These are phyloP conservation scores for Malurus alboscapulatus DNA, from an alignment of 2,113 vertebrate genomes.

Conservation along the genomic window DNA sequence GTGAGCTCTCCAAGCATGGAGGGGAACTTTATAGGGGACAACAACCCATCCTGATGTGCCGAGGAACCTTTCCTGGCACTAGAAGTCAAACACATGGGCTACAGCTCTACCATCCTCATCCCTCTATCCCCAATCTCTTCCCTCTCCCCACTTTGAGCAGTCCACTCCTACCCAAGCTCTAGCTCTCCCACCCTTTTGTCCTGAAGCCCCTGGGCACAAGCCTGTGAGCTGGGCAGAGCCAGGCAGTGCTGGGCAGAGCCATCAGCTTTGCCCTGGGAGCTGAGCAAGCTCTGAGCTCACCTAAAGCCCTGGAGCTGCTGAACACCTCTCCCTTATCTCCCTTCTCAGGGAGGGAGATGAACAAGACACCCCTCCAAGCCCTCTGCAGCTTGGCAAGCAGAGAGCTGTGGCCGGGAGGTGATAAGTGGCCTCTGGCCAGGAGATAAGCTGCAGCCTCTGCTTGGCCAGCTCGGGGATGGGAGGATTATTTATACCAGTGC, in stretches of 20 bases:
- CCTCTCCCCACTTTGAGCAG: accelerated
- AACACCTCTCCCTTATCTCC: neutral
- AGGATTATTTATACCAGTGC: constrained; percentile 35
- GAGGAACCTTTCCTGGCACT: accelerated
- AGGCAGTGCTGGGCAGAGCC: neutral
- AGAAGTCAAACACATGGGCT: neutral
- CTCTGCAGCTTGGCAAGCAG: neutral
- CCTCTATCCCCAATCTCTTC: neutral
- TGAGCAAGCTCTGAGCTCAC: neutral
- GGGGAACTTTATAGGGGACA: neutral
- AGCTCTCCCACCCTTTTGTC: neutral
- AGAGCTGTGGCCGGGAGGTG: neutral
- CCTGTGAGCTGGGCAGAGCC: neutral
- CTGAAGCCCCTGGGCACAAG: neutral
- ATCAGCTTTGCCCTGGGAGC: neutral
- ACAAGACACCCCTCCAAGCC: neutral
- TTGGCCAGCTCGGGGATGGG: neutral
- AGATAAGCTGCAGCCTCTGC: constrained; percentile 19
- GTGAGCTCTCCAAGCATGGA: neutral
- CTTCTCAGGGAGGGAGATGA: neutral
- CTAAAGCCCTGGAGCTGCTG: neutral
- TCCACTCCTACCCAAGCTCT: neutral
- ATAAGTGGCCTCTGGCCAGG: neutral
- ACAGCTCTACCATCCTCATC: neutral
- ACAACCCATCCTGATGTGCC: accelerated